phyloP scores from a whole-genome alignment of 2,113 vertebrate species.

The Hydrolagus affinis region DNA sequence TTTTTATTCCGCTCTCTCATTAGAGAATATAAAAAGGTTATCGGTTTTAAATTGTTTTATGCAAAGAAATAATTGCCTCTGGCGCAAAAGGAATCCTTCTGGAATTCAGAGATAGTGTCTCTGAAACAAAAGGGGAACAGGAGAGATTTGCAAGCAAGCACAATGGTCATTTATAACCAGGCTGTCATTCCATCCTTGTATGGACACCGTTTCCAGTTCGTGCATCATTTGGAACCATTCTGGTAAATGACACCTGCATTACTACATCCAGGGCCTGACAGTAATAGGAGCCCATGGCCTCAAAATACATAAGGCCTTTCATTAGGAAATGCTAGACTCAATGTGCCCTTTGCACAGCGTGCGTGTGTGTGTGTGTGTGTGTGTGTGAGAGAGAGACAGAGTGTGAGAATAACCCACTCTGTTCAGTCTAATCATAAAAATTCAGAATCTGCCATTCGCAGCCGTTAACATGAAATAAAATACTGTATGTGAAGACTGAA shows the following conservation, averaged over 20 bases:
- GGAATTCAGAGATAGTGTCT: not conserved
- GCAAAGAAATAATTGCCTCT: not conserved
- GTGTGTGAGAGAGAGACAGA: no score
- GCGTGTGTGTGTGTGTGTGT: no score
- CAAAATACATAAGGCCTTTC: not conserved
- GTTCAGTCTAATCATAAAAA: no score
- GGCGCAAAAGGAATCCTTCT: not conserved
- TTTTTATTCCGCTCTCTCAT: not conserved
- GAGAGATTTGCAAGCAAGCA: not conserved
- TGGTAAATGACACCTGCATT: constrained; percentile 2
- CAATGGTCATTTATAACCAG: not conserved
- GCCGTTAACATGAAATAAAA: no score
- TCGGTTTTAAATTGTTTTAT: constrained; percentile 2
- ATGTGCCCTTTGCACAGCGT: not conserved
- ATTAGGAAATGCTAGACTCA: not conserved
- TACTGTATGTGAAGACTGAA: no score
- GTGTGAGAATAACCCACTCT: no score
- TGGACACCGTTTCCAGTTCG: not conserved
- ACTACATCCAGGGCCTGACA: not conserved
- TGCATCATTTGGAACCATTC: not conserved
- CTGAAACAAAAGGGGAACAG: not conserved
- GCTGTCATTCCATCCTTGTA: not conserved
- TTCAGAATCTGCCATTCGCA: no score
- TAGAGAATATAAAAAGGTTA: not conserved
- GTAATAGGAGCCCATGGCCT: not conserved